Percentiles rank a stretch among this genome's conserved stretches.
These are phyloP conservation scores for Willisornis vidua DNA, from an alignment of 2,113 vertebrate genomes.

Conservation along the genomic window DNA sequence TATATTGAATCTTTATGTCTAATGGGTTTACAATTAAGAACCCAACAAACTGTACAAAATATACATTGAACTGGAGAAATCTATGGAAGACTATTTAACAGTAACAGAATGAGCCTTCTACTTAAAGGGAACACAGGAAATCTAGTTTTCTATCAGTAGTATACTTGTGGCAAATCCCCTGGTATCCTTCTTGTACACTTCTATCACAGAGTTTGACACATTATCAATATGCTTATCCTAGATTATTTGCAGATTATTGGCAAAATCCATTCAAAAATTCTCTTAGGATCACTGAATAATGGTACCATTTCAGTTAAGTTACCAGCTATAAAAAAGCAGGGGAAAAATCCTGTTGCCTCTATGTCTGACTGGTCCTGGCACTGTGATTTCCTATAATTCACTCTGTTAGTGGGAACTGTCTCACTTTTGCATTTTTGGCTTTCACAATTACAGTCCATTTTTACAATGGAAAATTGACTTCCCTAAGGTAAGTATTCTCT, in stretches of 20 bases:
- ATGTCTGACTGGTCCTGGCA: constrained; percentile 34
- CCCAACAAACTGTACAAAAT: neutral
- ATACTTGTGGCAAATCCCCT: neutral
- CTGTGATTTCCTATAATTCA: neutral
- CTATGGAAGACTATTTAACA: neutral
- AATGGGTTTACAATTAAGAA: neutral
- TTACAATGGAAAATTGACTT: constrained; percentile 67
- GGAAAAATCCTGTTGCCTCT: neutral
- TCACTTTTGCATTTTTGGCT: constrained; percentile 65
- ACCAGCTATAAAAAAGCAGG: neutral
- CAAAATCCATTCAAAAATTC: neutral
- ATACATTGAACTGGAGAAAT: neutral
- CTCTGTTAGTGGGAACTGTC: constrained; percentile 32
- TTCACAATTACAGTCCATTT: constrained; percentile 27
- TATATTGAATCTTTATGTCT: neutral
- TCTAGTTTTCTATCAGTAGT: neutral
- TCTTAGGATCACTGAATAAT: neutral
- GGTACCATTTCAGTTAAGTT: neutral
- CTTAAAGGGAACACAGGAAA: neutral
- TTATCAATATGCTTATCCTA: neutral
- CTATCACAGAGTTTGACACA: neutral
- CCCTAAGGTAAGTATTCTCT: constrained; percentile 54
- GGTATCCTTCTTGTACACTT: neutral
- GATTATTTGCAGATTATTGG: neutral
- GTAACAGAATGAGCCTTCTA: neutral